Base-by-base conservation (phyloP, 2,797 vertebrate species). In the Euphonia xanthogaster region DNA sequence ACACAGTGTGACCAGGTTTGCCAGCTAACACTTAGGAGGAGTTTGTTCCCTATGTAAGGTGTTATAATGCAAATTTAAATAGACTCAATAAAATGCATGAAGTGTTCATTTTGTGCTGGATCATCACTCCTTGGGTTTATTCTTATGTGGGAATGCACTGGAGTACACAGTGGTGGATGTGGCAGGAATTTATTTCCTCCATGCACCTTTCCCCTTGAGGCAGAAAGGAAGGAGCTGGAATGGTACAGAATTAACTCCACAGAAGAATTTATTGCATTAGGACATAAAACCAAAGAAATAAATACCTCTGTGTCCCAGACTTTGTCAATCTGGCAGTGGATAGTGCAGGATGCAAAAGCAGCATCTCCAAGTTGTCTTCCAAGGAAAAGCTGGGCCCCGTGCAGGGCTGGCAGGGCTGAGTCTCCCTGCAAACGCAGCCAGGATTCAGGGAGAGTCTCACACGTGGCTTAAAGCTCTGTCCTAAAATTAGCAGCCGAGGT, bases 51-150 rank as follows among this genome's bases (percentile, higher is more conserved):
- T 98, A 40, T 98, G 97, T 98, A 98, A 97, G 90, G 97, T 98
- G 97, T 98, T 97, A 96, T 92, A 96, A 96, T 97, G 95, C 97
- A 97, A 94, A 97, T 93, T 95, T 90, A 96, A 97, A 96, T 65
- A 97, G 96, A 97, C 96, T 97, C 97, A 98, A 98, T 98, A 98
- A 98, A 98, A 97, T 98, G 98, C 97, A 98, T 98, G 97, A 98
- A 98, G 95, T 94, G 93, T 97, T 97, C 39, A 24, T 97, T 92
- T 94, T 98, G 97, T 97, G 94, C 93, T 96, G 76, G 78, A 97
- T 96, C 96, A 95, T 98, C 95, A 96, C 96, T 98, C 93, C 95
- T 96, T 86, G 96, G 93, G 55, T 74, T 87, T 54, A 2, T 89
- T 54, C 44, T 70, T 31, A 20, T 0, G 4, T 88, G 92, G 94